Percentiles rank a stretch among this genome's conserved stretches.
These are phyloP conservation scores for Helarctos malayanus DNA, from an alignment of 2,797 vertebrate genomes.

Conservation along the genomic window DNA sequence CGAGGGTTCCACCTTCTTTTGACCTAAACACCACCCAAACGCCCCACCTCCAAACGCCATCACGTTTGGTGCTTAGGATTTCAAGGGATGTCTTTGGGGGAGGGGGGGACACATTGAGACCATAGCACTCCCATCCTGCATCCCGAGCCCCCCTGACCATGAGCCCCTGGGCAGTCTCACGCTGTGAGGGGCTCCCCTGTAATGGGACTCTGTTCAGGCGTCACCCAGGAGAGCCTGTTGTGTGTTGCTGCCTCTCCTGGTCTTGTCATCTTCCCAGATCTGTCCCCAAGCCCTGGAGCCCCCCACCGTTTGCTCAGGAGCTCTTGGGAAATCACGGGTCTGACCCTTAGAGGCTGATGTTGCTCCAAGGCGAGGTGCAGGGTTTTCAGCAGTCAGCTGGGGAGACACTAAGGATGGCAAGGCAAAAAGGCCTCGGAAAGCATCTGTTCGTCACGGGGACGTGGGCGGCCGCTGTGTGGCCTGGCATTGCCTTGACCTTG, in stretches of 20 bases:
- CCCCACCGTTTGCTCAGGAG: not conserved
- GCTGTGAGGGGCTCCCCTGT: not conserved
- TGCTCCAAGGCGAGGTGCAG: not conserved
- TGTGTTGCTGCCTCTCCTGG: not conserved
- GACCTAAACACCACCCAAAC: not conserved
- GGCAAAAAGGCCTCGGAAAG: not conserved
- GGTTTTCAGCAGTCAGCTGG: not conserved
- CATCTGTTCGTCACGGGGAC: not conserved
- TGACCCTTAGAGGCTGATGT: not conserved
- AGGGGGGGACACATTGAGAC: no score
- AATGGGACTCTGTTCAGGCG: not conserved
- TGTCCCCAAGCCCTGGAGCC: not conserved
- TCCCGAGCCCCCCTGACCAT: no score
- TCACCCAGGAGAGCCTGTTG: not conserved
- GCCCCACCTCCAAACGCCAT: not conserved
- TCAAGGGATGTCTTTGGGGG: not conserved
- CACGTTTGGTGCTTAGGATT: not conserved
- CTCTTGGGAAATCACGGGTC: not conserved
- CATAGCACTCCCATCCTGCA: not conserved
- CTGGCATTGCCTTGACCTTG: not conserved
- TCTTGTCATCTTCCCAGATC: not conserved
- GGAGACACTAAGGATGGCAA: not conserved
- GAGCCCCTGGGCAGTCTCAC: not conserved
- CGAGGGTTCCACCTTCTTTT: not conserved
- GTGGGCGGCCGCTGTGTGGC: not conserved